Conservation (phyloP, 2,797 vertebrate genomes). For the Ispidina picta region DNA sequence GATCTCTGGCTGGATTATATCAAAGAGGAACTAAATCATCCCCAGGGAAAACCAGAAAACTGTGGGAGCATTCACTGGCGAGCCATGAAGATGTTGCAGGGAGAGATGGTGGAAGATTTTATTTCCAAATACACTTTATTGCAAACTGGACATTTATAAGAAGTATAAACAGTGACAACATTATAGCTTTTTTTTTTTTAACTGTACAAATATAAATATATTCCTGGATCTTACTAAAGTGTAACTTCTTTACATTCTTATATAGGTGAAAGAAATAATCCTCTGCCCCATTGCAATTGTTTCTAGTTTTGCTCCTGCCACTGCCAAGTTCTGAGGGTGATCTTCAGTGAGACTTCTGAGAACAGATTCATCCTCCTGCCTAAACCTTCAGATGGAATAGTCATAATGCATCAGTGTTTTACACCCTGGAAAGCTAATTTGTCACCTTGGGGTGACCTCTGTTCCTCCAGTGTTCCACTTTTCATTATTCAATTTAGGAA, state of each 20-base stretch:
- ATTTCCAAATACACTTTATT: slow-evolving; percentile 86
- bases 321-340: neutral
- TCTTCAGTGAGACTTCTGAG: neutral
- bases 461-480: too few relatives aligned
- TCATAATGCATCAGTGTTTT: neutral
- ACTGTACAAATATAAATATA: slow-evolving; percentile 4
- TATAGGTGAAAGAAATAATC: neutral
- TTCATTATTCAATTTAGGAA: too few relatives aligned
- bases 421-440: neutral
- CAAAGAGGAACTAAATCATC: slow-evolving; percentile 85
- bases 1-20: slow-evolving; percentile 95
- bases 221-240: neutral
- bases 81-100: slow-evolving; percentile 91
- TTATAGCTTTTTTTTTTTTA: neutral
- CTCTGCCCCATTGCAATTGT: neutral
- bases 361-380: neutral
- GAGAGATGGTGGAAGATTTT: slow-evolving; percentile 88
- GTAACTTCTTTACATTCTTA: neutral
- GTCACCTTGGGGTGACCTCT: neutral
- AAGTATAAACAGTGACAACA: neutral
- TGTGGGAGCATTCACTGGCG: slow-evolving; percentile 93
- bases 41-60: slow-evolving; percentile 87
- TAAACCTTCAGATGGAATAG: neutral
- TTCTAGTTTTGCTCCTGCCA: neutral
- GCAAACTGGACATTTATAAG: slow-evolving; percentile 86